Percentiles rank a stretch among this genome's conserved stretches.
These are phyloP conservation scores for Drosophila ananassae DNA, from an alignment of 1,140 invertebrate genomes.

Conservation along the genomic window DNA sequence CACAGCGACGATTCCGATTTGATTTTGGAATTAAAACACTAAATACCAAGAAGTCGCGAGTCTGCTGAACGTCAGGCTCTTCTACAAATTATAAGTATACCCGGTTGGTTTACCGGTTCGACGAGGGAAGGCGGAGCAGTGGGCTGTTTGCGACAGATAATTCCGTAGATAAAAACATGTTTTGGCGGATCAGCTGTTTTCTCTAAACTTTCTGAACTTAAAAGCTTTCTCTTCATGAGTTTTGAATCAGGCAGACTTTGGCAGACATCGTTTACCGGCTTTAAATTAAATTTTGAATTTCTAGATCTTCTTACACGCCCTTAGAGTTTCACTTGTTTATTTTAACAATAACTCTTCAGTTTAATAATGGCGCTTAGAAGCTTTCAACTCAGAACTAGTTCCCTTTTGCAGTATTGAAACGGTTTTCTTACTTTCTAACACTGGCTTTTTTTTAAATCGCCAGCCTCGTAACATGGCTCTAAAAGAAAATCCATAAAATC, in stretches of 20 bases:
- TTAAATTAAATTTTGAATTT: slow-evolving; percentile 8
- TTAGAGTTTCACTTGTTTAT: too few relatives aligned
- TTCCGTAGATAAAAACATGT: slow-evolving; percentile 67
- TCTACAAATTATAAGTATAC: too few relatives aligned
- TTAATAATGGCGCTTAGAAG: too few relatives aligned
- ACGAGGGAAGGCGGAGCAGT: too few relatives aligned
- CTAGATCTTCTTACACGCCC: background rate
- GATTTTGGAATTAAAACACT: slow-evolving; percentile 45
- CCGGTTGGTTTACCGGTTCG: too few relatives aligned
- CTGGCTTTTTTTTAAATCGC: too few relatives aligned
- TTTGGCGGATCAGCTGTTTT: slow-evolving; percentile 51
- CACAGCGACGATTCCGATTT: slow-evolving; percentile 48
- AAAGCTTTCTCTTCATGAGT: slow-evolving; percentile 7
- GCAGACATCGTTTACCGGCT: background rate
- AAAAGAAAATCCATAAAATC: slow-evolving; percentile 32
- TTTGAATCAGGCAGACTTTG: slow-evolving; percentile 11
- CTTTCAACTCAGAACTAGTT: too few relatives aligned
- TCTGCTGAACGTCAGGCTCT: slow-evolving; percentile 8
- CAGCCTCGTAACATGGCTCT: background rate
- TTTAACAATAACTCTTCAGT: too few relatives aligned
- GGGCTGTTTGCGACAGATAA: slow-evolving; percentile 26
- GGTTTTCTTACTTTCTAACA: too few relatives aligned
- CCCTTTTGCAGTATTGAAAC: too few relatives aligned
- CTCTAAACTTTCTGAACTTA: slow-evolving; percentile 13
- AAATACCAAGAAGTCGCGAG: slow-evolving; percentile 43